Base-by-base conservation (phyloP, 2,113 vertebrate species). In the Vidua chalybeata region DNA sequence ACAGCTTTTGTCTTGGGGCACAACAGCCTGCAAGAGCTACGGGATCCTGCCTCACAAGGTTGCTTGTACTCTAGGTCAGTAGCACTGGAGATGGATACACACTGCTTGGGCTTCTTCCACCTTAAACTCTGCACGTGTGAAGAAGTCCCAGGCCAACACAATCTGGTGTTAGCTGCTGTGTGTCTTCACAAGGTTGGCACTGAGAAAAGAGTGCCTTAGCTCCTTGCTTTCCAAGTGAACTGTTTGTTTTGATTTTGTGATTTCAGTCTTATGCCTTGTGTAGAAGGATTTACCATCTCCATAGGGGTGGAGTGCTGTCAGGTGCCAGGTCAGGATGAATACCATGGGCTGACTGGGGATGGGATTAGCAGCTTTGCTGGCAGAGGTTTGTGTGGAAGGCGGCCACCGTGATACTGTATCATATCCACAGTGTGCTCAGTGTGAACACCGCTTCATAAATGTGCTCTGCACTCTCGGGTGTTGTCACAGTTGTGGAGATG, bases 401-500 rank as follows among this genome's bases (percentile, higher is more conserved):
- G 86, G 23, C 55, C 48, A 58, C 84, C 9, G 0, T 5, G 54
- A 33, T 54, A 11, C 1, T 2, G 1, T 28, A 3, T 41, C 26
- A 1, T 15, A 30, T 10, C 69, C 30, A 35, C 67, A 71, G 10
- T 0, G 0, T 10, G 39, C 43, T 35, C n/a, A 4, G 27, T 3
- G 13, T 21, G 22, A 77, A 5, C 7, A 1, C 14, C 1, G 0
- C 37, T 55, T 45, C 21, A 22, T 45, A 43, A 87, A 28, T 0
- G 0, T n/a, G 18, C 55, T 80, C 51, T 91, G 46, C 9, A 0
- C 13, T 49, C 48, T 41, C 0, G 0, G 26, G 61, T 22, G 61
- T 22, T 54, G 4, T 41, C 81, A 48, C 30, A 23, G 48, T 5
- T 31, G 64, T n/a, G 48, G 52, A 39, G 19, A n/a, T 22, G 37